Evolutionary conservation across 2,113 vertebrate species (phyloP).

Genomic region (Ursus arctos): DNA sequence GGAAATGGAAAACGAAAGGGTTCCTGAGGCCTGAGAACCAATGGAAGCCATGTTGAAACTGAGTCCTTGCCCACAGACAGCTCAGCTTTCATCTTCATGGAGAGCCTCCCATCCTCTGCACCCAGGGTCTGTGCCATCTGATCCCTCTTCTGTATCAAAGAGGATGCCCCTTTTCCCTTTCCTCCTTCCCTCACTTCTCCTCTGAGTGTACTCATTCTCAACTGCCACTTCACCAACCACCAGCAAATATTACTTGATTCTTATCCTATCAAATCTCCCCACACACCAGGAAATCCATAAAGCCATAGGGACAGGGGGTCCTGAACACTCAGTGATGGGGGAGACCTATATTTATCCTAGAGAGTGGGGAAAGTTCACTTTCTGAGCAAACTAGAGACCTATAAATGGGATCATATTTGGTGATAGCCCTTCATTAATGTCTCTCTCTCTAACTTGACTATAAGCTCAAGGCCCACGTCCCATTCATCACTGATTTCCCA

Average conservation of each 20-base stretch:
- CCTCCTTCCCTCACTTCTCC: neutral
- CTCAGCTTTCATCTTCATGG: neutral
- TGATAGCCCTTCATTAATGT: neutral
- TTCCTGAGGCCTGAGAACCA: neutral
- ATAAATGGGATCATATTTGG: neutral
- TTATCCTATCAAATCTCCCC: neutral
- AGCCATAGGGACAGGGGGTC: neutral
- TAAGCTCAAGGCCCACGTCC: neutral
- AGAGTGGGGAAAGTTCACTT: neutral
- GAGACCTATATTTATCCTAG: neutral
- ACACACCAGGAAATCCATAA: neutral
- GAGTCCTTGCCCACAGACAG: neutral
- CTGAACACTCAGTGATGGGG: neutral
- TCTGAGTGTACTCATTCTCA: neutral
- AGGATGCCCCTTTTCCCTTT: too few species aligned
- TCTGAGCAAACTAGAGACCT: neutral
- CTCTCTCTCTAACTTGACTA: neutral
- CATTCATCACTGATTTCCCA: neutral
- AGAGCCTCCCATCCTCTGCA: neutral
- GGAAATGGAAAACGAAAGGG: neutral
- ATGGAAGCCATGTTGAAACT: neutral
- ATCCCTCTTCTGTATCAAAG: neutral
- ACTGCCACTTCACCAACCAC: neutral
- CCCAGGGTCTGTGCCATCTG: neutral
- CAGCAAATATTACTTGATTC: neutral